These are phyloP conservation scores for Phrynocephalus forsythii DNA, from an alignment of 2,797 vertebrate genomes.

Conservation along the genomic window DNA sequence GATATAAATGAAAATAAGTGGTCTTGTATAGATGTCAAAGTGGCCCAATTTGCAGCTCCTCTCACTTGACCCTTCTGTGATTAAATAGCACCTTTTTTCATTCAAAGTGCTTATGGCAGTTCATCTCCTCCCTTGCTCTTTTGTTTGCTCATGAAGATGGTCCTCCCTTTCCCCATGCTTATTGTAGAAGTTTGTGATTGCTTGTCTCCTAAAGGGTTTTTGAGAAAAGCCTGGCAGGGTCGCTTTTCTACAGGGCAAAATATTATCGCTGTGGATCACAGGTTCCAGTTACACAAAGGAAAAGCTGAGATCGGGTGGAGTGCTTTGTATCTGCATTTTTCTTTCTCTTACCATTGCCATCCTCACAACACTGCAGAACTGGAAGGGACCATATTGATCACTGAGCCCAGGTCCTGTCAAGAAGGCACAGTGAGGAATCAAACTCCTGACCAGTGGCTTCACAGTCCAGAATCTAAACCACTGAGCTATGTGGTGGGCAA, in stretches of 20 bases:
- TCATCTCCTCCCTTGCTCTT: slow-evolving; percentile 36
- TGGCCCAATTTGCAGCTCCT: slow-evolving; percentile 50
- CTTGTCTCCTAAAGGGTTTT: slow-evolving; percentile 31
- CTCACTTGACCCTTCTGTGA: slow-evolving; percentile 57
- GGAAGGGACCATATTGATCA: too few species aligned
- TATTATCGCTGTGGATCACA: slow-evolving; percentile 1
- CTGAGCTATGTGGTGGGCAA: too few species aligned
- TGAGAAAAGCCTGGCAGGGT: slow-evolving; percentile 30
- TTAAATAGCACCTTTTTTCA: slow-evolving; percentile 66
- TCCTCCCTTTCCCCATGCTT: slow-evolving; percentile 53
- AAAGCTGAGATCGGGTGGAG: not conserved
- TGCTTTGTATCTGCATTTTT: not conserved
- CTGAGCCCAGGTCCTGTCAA: too few species aligned
- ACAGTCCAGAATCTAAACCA: too few species aligned
- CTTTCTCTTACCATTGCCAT: too few species aligned
- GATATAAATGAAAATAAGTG: slow-evolving; percentile 65
- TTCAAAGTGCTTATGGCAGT: slow-evolving; percentile 60
- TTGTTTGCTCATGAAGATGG: slow-evolving; percentile 53
- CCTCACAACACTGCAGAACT: too few species aligned
- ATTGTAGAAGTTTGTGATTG: slow-evolving; percentile 47
- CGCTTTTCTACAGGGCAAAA: slow-evolving; percentile 36
- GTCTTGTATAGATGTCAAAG: slow-evolving; percentile 57
- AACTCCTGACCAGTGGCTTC: too few species aligned
- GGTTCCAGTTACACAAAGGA: not conserved
- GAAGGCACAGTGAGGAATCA: too few species aligned